These are phyloP conservation scores for Steromphala cineraria DNA, from an alignment of 2,888 invertebrate species.

Conservation along the genomic window DNA sequence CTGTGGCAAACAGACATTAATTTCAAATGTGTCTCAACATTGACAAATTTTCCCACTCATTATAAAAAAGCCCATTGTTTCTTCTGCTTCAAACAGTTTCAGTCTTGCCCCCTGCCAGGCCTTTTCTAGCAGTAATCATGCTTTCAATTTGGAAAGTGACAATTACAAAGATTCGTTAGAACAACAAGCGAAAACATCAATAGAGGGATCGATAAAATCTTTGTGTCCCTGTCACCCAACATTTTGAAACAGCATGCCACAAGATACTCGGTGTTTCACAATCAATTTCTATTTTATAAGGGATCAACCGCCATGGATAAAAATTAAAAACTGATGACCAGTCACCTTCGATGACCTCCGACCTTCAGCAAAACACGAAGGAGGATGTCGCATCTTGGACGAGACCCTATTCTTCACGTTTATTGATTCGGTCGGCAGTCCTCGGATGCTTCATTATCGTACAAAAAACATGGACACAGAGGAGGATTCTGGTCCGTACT, in stretches of 20 bases:
- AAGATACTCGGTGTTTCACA: neutral
- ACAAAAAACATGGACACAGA: neutral
- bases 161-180: constrained; percentile 8
- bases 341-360: neutral
- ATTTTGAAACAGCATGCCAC: neutral
- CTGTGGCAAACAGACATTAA: too few species aligned
- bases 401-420: neutral
- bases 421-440: neutral
- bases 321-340: neutral
- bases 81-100: neutral
- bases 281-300: neutral
- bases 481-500: neutral
- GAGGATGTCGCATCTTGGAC: neutral
- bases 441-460: neutral
- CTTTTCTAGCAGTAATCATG: neutral
- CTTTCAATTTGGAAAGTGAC: neutral
- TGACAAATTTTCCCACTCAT: neutral
- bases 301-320: neutral
- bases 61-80: neutral
- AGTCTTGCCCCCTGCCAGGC: neutral
- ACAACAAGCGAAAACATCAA: neutral
- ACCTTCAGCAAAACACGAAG: neutral
- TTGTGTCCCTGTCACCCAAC: neutral
- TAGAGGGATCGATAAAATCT: neutral
- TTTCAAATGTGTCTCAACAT: neutral